Evolutionary conservation across 2,113 vertebrate genomes (phyloP).

Genomic region (Elaphurus davidianus): DNA sequence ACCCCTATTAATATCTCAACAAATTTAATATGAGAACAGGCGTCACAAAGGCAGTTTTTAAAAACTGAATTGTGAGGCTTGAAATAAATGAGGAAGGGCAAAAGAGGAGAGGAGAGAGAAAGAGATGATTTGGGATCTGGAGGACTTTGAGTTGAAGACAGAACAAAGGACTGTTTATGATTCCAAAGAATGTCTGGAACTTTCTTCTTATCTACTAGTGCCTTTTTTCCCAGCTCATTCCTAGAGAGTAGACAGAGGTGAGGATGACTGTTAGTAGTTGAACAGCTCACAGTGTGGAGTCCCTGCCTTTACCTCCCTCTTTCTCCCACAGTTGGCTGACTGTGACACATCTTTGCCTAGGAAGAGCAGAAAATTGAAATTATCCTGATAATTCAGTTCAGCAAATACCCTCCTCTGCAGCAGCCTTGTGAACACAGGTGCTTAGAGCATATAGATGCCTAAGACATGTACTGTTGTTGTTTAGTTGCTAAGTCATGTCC

Average conservation of each 20-base stretch:
- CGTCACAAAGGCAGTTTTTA: not conserved
- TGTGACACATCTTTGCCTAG: not conserved
- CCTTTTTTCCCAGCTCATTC: not conserved
- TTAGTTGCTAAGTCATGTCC: no score
- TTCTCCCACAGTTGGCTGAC: not conserved
- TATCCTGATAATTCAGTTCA: not conserved
- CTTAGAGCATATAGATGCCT: not conserved
- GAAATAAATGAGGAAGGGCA: not conserved
- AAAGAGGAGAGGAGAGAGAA: not conserved
- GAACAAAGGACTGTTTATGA: not conserved
- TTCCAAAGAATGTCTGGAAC: not conserved
- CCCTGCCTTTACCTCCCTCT: not conserved
- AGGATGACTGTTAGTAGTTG: not conserved
- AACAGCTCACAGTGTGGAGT: not conserved
- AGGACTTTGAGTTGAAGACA: not conserved
- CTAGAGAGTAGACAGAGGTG: not conserved
- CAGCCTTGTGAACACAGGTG: not conserved
- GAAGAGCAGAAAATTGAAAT: not conserved
- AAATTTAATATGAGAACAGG: not conserved
- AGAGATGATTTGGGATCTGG: not conserved
- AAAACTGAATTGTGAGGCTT: not conserved
- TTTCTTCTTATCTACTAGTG: not conserved
- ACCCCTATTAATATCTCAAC: not conserved
- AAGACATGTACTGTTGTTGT: no score
- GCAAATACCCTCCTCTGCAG: not conserved